Percentiles rank a stretch among this genome's conserved stretches.
Evolutionary conservation across 2,888 invertebrate genomes (phyloP).

Genomic region (Cenopis cana): DNA sequence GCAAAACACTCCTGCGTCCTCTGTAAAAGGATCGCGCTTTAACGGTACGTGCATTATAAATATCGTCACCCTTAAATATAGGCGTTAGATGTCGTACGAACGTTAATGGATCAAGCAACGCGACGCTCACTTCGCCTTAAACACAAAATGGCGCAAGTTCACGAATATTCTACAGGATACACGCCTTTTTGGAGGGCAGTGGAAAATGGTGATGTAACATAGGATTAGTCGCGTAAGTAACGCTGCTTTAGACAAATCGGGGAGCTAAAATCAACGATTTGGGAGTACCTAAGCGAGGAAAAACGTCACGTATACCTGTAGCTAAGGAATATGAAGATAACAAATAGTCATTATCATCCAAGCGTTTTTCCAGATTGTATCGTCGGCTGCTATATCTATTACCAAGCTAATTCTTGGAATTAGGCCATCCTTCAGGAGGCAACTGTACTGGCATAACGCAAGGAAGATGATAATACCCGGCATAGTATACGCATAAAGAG

Average conservation of each 20-base stretch:
- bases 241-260: conserved; percentile 24
- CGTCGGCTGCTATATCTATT: no score
- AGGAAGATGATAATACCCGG: no score
- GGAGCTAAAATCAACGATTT: conserved; percentile 3
- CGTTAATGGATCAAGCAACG: conserved; percentile 29
- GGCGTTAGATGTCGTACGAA: conserved; percentile 23
- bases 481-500: no score
- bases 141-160: not conserved
- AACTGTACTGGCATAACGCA: no score
- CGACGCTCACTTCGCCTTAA: not conserved
- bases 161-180: not conserved
- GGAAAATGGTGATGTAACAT: not conserved
- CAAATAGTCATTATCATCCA: no score
- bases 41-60: not conserved
- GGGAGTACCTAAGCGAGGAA: not conserved
- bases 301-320: conserved; percentile 1
- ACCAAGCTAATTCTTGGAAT: no score
- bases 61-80: conserved; percentile 14
- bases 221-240: conserved; percentile 17
- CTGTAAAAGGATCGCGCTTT: not conserved
- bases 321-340: no score
- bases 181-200: not conserved
- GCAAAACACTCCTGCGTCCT: not conserved
- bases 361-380: no score
- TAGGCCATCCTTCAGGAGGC: no score